Percentiles rank a stretch among this genome's conserved stretches.
Evolutionary conservation across 2,113 vertebrate species (phyloP).

Genomic region (Eclectus roratus): DNA sequence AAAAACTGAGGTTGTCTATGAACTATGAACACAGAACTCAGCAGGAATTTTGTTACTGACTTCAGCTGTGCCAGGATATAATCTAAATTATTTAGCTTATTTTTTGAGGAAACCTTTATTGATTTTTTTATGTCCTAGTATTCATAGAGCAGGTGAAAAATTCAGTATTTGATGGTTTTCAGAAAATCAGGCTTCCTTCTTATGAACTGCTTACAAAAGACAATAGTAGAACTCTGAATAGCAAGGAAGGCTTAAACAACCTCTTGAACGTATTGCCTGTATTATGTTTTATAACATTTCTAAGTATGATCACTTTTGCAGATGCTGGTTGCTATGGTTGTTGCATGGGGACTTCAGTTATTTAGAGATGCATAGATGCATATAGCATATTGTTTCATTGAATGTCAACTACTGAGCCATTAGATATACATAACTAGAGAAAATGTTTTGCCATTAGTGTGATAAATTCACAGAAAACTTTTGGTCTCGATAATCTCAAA

Average conservation of each 20-base stretch:
- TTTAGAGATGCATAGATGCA: not conserved
- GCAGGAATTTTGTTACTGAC: not conserved
- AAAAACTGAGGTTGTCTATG: not conserved
- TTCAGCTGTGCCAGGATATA: not conserved
- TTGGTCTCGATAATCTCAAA: constrained; percentile 6
- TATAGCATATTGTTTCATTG: not conserved
- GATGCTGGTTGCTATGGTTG: not conserved
- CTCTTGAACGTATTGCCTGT: not conserved
- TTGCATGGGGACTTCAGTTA: not conserved
- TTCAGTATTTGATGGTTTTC: not conserved
- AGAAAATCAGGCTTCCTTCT: not conserved
- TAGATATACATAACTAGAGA: not conserved
- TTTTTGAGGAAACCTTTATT: not conserved
- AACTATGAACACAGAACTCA: not conserved
- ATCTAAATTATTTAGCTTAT: not conserved
- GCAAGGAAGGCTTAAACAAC: constrained; percentile 12
- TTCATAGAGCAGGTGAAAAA: not conserved
- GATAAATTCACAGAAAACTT: not conserved
- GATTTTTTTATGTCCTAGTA: not conserved
- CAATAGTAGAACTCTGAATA: not conserved
- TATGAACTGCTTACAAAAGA: constrained; percentile 6
- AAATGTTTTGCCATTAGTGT: not conserved
- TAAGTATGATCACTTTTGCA: constrained; percentile 51
- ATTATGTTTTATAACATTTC: constrained; percentile 38
- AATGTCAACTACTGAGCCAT: not conserved